A percentile compares a stretch with the other conserved stretches of the same genome.
These are phyloP conservation scores for Crepidodera aurea DNA, from an alignment of 2,888 invertebrate genomes.

Conservation along the genomic window DNA sequence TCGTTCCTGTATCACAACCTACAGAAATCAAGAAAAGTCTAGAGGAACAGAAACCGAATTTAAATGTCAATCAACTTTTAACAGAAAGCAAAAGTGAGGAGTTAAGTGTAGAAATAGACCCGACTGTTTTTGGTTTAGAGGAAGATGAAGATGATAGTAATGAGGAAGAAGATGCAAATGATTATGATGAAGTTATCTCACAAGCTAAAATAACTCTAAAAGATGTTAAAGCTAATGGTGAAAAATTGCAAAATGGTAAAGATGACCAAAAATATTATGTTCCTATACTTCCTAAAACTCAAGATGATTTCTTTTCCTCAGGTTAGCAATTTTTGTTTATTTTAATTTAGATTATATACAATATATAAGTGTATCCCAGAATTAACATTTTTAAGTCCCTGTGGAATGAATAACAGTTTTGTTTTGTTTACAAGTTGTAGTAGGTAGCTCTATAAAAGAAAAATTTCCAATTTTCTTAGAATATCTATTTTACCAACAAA, in stretches of 20 bases:
- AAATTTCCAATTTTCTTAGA: too few species aligned
- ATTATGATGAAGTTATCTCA: conserved; percentile 56
- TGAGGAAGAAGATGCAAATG: conserved; percentile 46
- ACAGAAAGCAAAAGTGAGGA: conserved; percentile 56
- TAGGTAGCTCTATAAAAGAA: too few species aligned
- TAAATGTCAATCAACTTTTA: conserved; percentile 50
- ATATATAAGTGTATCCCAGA: conserved; percentile 24
- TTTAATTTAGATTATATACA: neutral
- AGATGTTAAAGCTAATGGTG: conserved; percentile 42
- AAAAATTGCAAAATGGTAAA: conserved; percentile 42
- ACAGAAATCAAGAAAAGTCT: conserved; percentile 7
- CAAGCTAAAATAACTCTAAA: conserved; percentile 48
- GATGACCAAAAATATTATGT: conserved; percentile 43
- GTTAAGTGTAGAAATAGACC: conserved; percentile 58
- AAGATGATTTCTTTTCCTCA: conserved; percentile 44
- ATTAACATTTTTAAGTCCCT: too few species aligned
- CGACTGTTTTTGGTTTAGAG: conserved; percentile 51
- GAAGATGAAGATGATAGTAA: conserved; percentile 45
- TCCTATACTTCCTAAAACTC: conserved; percentile 49
- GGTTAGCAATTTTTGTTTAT: conserved; percentile 55
- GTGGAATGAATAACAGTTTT: too few species aligned
- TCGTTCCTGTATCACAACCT: conserved; percentile 46
- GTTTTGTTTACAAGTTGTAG: too few species aligned
- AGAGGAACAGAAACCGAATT: conserved; percentile 36
- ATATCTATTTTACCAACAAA: too few species aligned